Evolutionary conservation across 2,113 vertebrate species (phyloP).

Genomic region (Gopherus evgoodei): DNA sequence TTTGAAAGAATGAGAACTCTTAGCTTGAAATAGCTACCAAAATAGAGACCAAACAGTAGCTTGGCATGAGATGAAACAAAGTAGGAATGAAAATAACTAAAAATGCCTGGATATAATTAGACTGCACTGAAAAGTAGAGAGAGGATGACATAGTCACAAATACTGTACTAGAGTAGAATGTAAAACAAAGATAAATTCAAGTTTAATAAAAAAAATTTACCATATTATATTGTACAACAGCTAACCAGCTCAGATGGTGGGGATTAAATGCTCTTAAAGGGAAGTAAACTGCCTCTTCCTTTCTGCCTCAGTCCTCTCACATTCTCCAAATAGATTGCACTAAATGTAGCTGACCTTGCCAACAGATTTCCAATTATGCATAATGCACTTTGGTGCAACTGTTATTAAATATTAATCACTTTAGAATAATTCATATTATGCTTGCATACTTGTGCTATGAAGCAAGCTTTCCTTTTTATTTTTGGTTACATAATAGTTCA

Average conservation of each 20-base stretch:
- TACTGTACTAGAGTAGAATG: background rate
- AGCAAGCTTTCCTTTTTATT: background rate
- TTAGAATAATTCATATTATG: background rate
- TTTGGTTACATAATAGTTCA: background rate
- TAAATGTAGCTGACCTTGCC: background rate
- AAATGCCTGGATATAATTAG: slow-evolving; percentile 20
- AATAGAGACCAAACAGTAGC: background rate
- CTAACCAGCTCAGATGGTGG: background rate
- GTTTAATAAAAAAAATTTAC: background rate
- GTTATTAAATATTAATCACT: background rate
- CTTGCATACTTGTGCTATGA: background rate
- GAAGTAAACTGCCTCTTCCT: background rate
- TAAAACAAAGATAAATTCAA: background rate
- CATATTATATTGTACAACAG: background rate
- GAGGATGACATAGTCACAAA: background rate
- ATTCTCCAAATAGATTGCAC: background rate
- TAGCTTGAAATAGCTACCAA: slow-evolving; percentile 20
- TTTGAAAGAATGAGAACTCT: slow-evolving; percentile 54
- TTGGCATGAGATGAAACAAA: background rate
- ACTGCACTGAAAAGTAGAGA: slow-evolving; percentile 11
- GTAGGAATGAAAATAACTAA: background rate
- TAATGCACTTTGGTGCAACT: background rate
- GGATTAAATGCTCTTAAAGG: background rate
- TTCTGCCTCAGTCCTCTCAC: background rate
- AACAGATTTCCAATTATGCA: background rate